Evolutionary conservation across 1,140 invertebrate genomes (phyloP).

Genomic region (Scaptomyza montana): DNA sequence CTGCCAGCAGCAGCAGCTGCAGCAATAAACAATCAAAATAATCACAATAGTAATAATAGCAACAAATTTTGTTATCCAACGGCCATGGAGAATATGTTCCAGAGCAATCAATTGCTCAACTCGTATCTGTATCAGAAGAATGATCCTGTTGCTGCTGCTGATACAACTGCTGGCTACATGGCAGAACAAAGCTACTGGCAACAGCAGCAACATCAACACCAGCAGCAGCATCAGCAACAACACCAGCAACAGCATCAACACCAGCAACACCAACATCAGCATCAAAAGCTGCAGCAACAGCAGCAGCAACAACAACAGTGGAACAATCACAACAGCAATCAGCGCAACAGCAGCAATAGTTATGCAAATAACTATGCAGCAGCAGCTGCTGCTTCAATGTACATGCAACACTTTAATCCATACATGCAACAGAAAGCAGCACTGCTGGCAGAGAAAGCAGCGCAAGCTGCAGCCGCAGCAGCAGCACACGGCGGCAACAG

Average conservation of each 20-base stretch:
- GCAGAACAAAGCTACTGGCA: slow-evolving; percentile 68
- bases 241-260: slow-evolving; percentile 40
- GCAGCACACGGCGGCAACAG: slow-evolving; percentile 27
- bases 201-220: slow-evolving; percentile 58
- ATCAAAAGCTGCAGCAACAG: slow-evolving; percentile 31
- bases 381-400: slow-evolving; percentile 71
- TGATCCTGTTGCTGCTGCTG: slow-evolving; percentile 19
- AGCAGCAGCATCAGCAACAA: slow-evolving; percentile 40
- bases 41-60: slow-evolving; percentile 48
- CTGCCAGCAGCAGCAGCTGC: slow-evolving; percentile 46
- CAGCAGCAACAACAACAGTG: slow-evolving; percentile 25
- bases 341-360: slow-evolving; percentile 40
- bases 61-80: slow-evolving; percentile 66
- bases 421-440: slow-evolving; percentile 75
- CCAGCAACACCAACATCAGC: slow-evolving; percentile 46
- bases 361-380: slow-evolving; percentile 72
- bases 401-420: slow-evolving; percentile 78
- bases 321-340: slow-evolving; percentile 34
- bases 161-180: slow-evolving; percentile 47
- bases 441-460: slow-evolving; percentile 65
- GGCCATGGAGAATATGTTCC: slow-evolving; percentile 76
- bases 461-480: slow-evolving; percentile 58
- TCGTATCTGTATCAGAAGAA: slow-evolving; percentile 73
- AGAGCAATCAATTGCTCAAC: slow-evolving; percentile 67
- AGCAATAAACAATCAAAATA: slow-evolving; percentile 69